Evolutionary conservation across 35 echinoderm and acorn worm genomes (phyloP).

Genomic region (Diadema setosum): DNA sequence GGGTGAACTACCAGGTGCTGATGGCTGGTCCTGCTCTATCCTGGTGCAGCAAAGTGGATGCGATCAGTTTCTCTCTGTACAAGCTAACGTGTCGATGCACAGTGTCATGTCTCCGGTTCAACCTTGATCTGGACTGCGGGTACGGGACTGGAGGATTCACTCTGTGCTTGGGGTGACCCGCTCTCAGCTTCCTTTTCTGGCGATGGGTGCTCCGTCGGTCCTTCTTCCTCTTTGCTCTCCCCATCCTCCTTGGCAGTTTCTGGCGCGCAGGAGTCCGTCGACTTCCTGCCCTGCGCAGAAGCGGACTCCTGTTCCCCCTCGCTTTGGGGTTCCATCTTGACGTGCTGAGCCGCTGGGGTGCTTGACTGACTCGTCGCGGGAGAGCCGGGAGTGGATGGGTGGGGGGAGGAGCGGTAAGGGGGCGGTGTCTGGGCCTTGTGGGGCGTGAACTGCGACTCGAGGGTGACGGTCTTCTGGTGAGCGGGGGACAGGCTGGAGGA

Average conservation of each 20-base stretch:
- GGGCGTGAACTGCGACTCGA: background rate
- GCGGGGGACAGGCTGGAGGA: background rate
- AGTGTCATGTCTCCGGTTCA: background rate
- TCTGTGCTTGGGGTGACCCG: background rate
- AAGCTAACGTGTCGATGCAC: no score
- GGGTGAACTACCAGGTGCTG: no score
- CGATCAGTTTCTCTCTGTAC: no score
- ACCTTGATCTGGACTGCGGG: background rate
- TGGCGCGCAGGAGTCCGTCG: background rate
- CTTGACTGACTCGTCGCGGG: background rate
- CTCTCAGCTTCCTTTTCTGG: background rate
- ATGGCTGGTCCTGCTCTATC: no score
- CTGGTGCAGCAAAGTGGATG: no score
- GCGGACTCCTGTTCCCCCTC: background rate
- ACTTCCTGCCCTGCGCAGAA: background rate
- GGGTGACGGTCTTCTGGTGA: background rate
- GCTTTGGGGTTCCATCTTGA: background rate
- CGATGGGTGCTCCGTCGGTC: background rate
- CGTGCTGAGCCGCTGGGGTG: background rate
- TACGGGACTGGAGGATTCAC: background rate
- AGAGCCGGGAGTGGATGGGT: background rate
- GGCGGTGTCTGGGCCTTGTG: background rate
- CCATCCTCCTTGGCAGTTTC: background rate
- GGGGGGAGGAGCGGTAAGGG: background rate
- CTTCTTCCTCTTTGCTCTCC: background rate